Evolutionary conservation across 2,797 vertebrate genomes (phyloP).

Genomic region (Botia almorhae): DNA sequence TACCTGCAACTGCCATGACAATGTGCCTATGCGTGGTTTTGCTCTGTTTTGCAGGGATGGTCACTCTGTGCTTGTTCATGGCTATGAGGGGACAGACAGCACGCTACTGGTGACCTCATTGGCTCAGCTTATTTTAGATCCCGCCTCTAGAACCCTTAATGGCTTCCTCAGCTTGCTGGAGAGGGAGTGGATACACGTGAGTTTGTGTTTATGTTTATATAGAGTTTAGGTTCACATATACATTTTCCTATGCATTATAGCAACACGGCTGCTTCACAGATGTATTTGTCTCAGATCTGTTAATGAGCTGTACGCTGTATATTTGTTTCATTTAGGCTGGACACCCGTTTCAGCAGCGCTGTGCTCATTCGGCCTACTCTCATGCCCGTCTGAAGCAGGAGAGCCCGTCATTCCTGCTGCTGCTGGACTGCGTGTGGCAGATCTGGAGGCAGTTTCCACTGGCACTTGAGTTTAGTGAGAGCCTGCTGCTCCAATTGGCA

Average conservation of each 20-base stretch:
- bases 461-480: constrained; percentile 84
- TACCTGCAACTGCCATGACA: not conserved
- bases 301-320: not conserved
- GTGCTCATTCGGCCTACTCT: constrained; percentile 80
- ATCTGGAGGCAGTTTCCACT: constrained; percentile 85
- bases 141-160: constrained; percentile 76
- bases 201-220: constrained; percentile 7
- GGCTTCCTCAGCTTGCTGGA: constrained; percentile 88
- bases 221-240: not conserved
- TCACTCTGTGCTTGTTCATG: constrained; percentile 84
- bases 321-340: constrained; percentile 75
- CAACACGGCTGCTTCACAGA: not conserved
- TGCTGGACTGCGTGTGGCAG: constrained; percentile 92
- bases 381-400: constrained; percentile 83
- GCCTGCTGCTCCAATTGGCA: constrained; percentile 82
- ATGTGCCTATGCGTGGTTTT: not conserved
- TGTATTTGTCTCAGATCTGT: not conserved
- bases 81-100: constrained; percentile 83
- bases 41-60: constrained; percentile 76
- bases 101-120: constrained; percentile 86
- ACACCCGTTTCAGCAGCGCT: constrained; percentile 86
- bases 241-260: not conserved
- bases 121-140: constrained; percentile 88
- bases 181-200: constrained; percentile 88
- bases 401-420: constrained; percentile 85